phyloP scores from a whole-genome alignment of 1,140 invertebrate genomes.

The Sitobion miscanthi region DNA sequence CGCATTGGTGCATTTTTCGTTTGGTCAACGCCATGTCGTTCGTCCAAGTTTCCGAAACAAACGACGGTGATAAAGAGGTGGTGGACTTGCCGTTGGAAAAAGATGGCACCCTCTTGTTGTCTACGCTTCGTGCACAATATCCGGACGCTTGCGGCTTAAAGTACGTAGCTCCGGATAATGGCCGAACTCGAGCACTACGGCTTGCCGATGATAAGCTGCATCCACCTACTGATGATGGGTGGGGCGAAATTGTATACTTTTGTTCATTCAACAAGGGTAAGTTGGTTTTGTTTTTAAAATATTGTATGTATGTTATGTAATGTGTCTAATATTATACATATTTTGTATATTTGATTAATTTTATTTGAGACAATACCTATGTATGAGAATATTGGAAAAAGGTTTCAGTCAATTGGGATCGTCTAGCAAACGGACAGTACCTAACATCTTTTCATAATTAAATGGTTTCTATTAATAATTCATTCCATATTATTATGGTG shows the following conservation, averaged over 20 bases:
- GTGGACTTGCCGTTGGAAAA: conserved; percentile 92
- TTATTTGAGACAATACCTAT: not conserved
- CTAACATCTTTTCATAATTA: not conserved
- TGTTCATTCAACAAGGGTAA: conserved; percentile 97
- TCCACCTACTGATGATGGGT: conserved; percentile 82
- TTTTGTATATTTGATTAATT: not conserved
- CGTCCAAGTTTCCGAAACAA: conserved; percentile 84
- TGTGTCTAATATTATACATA: no score
- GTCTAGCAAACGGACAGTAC: not conserved
- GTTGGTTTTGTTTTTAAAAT: not conserved
- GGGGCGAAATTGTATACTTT: conserved; percentile 87
- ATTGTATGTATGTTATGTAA: not conserved
- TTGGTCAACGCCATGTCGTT: conserved; percentile 61
- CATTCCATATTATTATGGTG: not conserved
- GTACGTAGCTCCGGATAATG: conserved; percentile 86
- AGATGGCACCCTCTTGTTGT: conserved; percentile 84
- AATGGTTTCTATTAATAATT: not conserved
- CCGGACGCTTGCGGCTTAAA: conserved; percentile 93
- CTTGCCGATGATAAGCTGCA: conserved; percentile 86
- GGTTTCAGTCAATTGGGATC: not conserved
- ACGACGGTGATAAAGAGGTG: conserved; percentile 77
- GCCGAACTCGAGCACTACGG: conserved; percentile 84
- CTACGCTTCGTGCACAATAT: conserved; percentile 89
- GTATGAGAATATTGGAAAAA: conserved; percentile 38
- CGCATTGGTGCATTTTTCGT: no score